Evolutionary conservation across 1,140 invertebrate genomes (phyloP).

Genomic region (Danaus melanippus): DNA sequence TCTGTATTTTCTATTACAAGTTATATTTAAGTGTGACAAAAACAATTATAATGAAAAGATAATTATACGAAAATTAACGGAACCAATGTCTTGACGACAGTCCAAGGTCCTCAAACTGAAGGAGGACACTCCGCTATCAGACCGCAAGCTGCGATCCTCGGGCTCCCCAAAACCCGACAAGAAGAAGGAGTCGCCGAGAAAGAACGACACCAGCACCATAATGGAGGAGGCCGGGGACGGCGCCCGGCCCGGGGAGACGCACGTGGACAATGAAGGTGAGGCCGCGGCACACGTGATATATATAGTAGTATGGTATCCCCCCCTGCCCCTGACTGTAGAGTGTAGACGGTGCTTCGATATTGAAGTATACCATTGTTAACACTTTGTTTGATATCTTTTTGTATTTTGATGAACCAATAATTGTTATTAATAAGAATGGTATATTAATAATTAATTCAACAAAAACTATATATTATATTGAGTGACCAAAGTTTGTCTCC

Average conservation of each 20-base stretch:
- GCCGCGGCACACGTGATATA: neutral
- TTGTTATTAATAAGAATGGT: too few species aligned
- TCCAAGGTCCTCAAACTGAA: slow-evolving; percentile 58
- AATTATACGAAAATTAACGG: neutral
- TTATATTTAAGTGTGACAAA: too few species aligned
- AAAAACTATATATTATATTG: too few species aligned
- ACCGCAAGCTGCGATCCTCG: slow-evolving; percentile 42
- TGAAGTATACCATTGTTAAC: too few species aligned
- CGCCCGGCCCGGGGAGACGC: slow-evolving; percentile 5
- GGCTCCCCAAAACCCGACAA: slow-evolving; percentile 44
- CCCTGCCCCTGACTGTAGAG: too few species aligned
- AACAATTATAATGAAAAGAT: neutral
- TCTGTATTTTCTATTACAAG: too few species aligned
- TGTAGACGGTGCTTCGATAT: too few species aligned
- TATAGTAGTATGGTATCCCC: too few species aligned
- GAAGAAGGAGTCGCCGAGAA: slow-evolving; percentile 21
- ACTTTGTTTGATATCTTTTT: too few species aligned
- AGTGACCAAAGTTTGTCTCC: neutral
- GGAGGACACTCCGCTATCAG: slow-evolving; percentile 39
- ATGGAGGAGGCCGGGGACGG: slow-evolving; percentile 10
- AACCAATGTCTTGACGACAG: slow-evolving; percentile 26
- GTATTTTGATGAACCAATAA: too few species aligned
- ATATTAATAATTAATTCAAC: too few species aligned
- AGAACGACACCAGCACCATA: slow-evolving; percentile 17
- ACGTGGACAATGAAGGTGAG: slow-evolving; percentile 16